phyloP scores from a whole-genome alignment of 2,797 vertebrate species.

The Scyliorhinus canicula region DNA sequence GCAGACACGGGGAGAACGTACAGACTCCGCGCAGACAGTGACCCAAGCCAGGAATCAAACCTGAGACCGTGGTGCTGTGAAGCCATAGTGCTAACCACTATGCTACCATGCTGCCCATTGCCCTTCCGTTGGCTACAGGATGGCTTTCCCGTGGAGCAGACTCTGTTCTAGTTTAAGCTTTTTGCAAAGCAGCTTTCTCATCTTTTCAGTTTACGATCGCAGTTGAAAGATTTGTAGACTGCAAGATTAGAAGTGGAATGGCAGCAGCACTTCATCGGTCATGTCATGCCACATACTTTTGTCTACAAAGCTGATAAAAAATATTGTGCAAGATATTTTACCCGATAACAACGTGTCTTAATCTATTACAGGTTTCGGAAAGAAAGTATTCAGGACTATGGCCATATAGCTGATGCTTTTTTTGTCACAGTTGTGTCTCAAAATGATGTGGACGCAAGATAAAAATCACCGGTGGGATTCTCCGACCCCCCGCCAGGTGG shows the following conservation, averaged over 20 bases:
- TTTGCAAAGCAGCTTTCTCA: background rate
- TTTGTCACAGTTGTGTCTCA: background rate
- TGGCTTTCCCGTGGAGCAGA: background rate
- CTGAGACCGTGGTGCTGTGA: no score
- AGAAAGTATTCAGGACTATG: no score
- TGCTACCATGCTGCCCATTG: no score
- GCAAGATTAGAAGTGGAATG: background rate
- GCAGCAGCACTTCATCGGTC: background rate
- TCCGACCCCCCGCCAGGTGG: no score
- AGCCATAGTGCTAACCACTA: no score
- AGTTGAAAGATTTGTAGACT: background rate
- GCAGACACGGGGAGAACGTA: no score
- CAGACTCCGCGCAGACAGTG: no score
- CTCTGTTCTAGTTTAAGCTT: background rate
- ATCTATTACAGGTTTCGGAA: no score
- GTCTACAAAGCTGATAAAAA: background rate
- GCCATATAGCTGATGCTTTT: background rate
- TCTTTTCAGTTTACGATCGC: background rate
- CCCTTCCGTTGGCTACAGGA: background rate
- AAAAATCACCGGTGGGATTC: no score
- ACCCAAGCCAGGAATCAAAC: no score
- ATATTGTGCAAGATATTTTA: background rate
- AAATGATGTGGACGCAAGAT: no score
- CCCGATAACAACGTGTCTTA: no score
- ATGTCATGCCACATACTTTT: background rate